Base-by-base conservation (phyloP, 1,140 invertebrate species). In the Eueides isabella region DNA sequence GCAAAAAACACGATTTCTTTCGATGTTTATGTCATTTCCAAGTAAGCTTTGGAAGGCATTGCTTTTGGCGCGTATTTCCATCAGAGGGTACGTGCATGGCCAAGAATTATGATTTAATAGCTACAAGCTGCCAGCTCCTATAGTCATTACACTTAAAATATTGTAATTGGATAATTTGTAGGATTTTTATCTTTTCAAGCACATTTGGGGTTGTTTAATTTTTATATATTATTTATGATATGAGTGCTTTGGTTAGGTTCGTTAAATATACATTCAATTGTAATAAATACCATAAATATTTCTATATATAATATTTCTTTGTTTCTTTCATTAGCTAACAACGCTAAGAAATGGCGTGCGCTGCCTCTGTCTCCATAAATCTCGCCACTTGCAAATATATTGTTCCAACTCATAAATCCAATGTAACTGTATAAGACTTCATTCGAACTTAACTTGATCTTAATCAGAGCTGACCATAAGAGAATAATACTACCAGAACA, bases 331-430 rank as follows among this genome's bases (percentile, higher is more conserved):
- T 35, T 41, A 19, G 41, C 61, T 67, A 75, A 76, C 78, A 38
- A 66, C 48, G 71, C 66, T 67, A 70, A 77, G 72, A 69, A 74
- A 81, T 81, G 75, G 75, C 77, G 76, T 74, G 72, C 41, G 64
- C 72, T 71, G 79, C 64, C 79, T 79, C 74, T 80, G 82, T 83
- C 82, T 81, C 79, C 83, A 84, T 88, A 88, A 88, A 90, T 87
- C 83, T 82, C 78, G 72, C 71, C 68, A 82, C 80, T 84, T 85
- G 80, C 81, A 80, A 85, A 88, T 81, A 84, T 83, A 88, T 88
- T 85, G 85, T 86, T 86, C 80, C 78, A 80, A 75, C 76, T 86
- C 85, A 86, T 88, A 88, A 85, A 86, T 86, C 78, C 72, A 66
- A 63, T 72, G 68, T 81, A 77, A 74, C 74, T 71, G 75, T 76